Base-by-base conservation (phyloP, 2,113 vertebrate species). In the Pedetes capensis region DNA sequence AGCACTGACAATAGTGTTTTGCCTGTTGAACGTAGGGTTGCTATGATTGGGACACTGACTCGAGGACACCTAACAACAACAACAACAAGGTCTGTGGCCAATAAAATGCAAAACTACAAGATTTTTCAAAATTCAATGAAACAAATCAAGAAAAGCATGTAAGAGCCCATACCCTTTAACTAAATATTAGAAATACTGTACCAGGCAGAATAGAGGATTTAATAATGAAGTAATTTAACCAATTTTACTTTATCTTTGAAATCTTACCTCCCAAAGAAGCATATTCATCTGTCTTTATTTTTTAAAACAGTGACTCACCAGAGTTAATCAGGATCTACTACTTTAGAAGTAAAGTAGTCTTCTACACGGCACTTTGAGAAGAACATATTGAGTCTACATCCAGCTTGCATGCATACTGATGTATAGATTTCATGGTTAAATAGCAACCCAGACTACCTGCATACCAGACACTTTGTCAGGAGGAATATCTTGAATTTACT, bases 81-180 rank as follows among this genome's bases (percentile, higher is more conserved):
- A n/a, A n/a, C n/a, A n/a, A n/a, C n/a, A n/a, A n/a, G n/a, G n/a
- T n/a, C n/a, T n/a, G n/a, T n/a, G n/a, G n/a, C n/a, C n/a, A n/a
- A n/a, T 76, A 78, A 71, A 94, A 92, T 71, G n/a, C 34, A 68
- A 84, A 68, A 79, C 63, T 39, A 89, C 57, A 64, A 25, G 1
- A 42, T 23, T 66, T 89, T 90, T 94, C 14, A 90, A 94, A 86
- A 71, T 25, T 37, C 49, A n/a, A 59, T 18, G n/a, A n/a, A n/a
- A n/a, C n/a, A n/a, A 87, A 92, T 89, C 47, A 86, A 83, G n/a
- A n/a, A n/a, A n/a, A n/a, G n/a, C 12, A 93, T 74, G 63, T 59
- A 87, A 84, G 27, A 6, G 51, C 22, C 63, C 80, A 83, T 27
- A 80, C 16, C 55, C 4, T 42, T 74, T 80, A 78, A 85, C 8